Conservation (phyloP, 1,140 invertebrate genomes). For the Akabosia matsudoensis region DNA sequence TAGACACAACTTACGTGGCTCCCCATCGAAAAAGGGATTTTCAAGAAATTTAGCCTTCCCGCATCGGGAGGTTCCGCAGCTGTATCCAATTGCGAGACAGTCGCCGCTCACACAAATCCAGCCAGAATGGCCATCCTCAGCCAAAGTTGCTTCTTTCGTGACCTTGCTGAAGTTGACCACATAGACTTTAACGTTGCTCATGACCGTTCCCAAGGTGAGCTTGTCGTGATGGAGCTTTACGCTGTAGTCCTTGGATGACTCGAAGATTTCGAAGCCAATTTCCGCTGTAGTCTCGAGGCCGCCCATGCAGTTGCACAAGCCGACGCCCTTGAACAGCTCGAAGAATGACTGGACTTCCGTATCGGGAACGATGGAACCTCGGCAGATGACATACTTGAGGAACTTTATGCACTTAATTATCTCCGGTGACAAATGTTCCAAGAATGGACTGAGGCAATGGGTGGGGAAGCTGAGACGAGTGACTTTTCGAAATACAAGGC, state of each 20-base stretch:
- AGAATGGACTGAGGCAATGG: neutral
- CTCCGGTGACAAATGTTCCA: neutral
- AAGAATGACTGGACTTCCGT: neutral
- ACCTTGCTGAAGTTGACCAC: constrained; percentile 16
- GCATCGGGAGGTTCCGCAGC: neutral
- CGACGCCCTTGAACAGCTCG: neutral
- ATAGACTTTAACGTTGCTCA: constrained; percentile 34
- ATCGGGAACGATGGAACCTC: neutral
- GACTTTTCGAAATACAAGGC: neutral
- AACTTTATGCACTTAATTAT: neutral
- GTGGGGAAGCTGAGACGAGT: neutral
- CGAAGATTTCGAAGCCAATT: constrained; percentile 9
- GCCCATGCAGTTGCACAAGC: constrained; percentile 5
- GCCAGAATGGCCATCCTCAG: too few species aligned
- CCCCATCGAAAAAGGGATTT: constrained; percentile 6
- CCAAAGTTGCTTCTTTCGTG: too few species aligned
- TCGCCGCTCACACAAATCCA: constrained; percentile 31
- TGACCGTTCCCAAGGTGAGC: neutral
- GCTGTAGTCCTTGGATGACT: neutral
- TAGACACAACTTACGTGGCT: constrained; percentile 19
- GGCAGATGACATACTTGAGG: constrained; percentile 18
- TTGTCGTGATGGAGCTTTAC: neutral
- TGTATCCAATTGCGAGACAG: constrained; percentile 30
- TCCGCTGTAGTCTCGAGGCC: neutral
- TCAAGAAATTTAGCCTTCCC: neutral